Percentiles rank a stretch among this genome's conserved stretches.
phyloP scores from a whole-genome alignment of 2,797 vertebrate species.

The Novumbra hubbsi region DNA sequence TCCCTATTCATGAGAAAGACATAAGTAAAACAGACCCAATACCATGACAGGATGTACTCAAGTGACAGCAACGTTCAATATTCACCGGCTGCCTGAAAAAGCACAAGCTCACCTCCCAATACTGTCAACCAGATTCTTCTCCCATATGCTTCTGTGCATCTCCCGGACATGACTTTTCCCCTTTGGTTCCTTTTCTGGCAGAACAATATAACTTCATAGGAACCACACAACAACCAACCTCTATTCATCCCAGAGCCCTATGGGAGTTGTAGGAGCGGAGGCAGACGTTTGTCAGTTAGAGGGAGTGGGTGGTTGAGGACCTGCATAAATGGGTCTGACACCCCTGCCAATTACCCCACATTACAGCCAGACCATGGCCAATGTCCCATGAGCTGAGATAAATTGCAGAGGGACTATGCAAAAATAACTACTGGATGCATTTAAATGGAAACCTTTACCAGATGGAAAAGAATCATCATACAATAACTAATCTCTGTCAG shows the following conservation, averaged over 20 bases:
- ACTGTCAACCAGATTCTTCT: slow-evolving; percentile 12
- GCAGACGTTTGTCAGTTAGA: slow-evolving; percentile 51
- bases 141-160: slow-evolving; percentile 20
- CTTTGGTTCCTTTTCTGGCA: slow-evolving; percentile 43
- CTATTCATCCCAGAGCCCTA: slow-evolving; percentile 29
- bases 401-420: slow-evolving; percentile 83
- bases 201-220: slow-evolving; percentile 37
- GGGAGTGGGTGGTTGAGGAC: slow-evolving; percentile 26
- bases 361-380: slow-evolving; percentile 70
- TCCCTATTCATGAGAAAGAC: slow-evolving; percentile 35
- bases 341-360: slow-evolving; percentile 77
- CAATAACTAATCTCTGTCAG: slow-evolving; percentile 78
- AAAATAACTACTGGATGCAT: slow-evolving; percentile 81
- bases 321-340: slow-evolving; percentile 21
- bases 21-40: slow-evolving; percentile 47
- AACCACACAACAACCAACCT: slow-evolving; percentile 26
- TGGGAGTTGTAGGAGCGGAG: slow-evolving; percentile 24
- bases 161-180: slow-evolving; percentile 31
- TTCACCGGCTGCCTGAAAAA: slow-evolving; percentile 30
- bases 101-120: slow-evolving; percentile 3
- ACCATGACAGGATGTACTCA: slow-evolving; percentile 33
- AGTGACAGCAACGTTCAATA: slow-evolving; percentile 22
- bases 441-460: slow-evolving; percentile 88
- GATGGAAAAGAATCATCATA: slow-evolving; percentile 76
- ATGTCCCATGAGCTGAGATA: slow-evolving; percentile 74